These are phyloP conservation scores for Chrysomela aeneicollis DNA, from an alignment of 2,888 invertebrate genomes.

Conservation along the genomic window DNA sequence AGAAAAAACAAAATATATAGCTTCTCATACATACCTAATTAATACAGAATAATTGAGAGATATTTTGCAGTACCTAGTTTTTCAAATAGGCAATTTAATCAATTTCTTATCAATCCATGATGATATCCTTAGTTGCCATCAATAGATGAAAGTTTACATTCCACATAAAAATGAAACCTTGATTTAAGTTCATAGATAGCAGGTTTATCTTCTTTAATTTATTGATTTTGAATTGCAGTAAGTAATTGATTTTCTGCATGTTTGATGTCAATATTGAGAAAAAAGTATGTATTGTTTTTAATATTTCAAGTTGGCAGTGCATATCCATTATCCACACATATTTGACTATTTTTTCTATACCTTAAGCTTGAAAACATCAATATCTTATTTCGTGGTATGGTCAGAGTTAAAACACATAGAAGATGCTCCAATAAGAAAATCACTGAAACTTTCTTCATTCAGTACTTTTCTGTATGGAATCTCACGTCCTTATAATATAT, in stretches of 20 bases:
- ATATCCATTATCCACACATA: slow-evolving; percentile 26
- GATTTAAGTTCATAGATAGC: neutral
- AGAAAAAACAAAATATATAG: neutral
- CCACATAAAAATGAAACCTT: too few relatives aligned
- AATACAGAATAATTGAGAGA: too few relatives aligned
- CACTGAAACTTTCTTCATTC: neutral
- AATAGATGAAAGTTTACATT: too few relatives aligned
- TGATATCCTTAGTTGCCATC: too few relatives aligned
- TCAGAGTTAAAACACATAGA: slow-evolving; percentile 10
- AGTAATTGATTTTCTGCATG: neutral
- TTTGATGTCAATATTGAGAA: too few relatives aligned
- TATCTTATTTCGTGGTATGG: slow-evolving; percentile 16
- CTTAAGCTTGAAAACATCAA: slow-evolving; percentile 28
- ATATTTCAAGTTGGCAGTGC: slow-evolving; percentile 28
- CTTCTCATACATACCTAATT: neutral
- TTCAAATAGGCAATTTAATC: too few relatives aligned
- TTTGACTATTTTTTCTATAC: slow-evolving; percentile 24
- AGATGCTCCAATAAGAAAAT: neutral
- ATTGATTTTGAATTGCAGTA: too few relatives aligned
- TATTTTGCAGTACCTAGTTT: too few relatives aligned
- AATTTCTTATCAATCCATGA: too few relatives aligned
- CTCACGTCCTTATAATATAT: slow-evolving; percentile 13
- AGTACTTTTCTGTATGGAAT: neutral
- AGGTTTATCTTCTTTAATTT: neutral
- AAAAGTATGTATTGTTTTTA: neutral